Base-by-base conservation (phyloP, 1,140 invertebrate species). In the Hypsibius dujardini region DNA sequence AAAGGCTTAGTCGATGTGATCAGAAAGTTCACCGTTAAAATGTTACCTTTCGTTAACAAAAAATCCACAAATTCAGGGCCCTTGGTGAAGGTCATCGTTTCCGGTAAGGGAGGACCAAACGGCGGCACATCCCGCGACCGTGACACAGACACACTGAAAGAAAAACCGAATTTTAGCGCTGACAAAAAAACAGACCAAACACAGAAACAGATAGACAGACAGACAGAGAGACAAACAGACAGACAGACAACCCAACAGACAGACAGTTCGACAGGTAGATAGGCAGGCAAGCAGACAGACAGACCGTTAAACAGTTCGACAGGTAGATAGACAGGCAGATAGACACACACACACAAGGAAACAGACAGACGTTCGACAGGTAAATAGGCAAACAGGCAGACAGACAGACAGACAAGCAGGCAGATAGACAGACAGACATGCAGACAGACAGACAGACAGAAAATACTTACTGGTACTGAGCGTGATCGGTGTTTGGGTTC, bases 71-170 rank as follows among this genome's bases (percentile, higher is more conserved):
- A 96, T 14, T 86, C 83, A 81, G 90, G 88, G 71, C 88, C 87
- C 81, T 94, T 95, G 12, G 86, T 84, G 79, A 93, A 95, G 3
- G 86, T 85, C 2, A 87, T 88, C 71, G 87, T 86, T 75, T 88
- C 84, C 70, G 88, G 87, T 70, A 98, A 88, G 0, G 91, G 89
- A 15, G 94, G 94, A 47, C 94, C 94, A 81, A 98, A 98, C 69
- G 92, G 85, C 72, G 93, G 89, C 62, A 97, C 92, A 81, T 95
- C 91, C 81, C 93, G 94, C 70, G 92, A 94, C 75, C 94, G 84
- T 73, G 88, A 90, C 0, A 98, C 90, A 47, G 92, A 88, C 75
- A 96, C 87, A 77, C 88, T 90, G 76, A 60, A 79, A 76, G 56
- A 69, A 47, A 60, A 69, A 71, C 40, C 28, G 72, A 40, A 73